Evolutionary conservation across 2,888 invertebrate species (phyloP).

Genomic region (Cetonia aurata): DNA sequence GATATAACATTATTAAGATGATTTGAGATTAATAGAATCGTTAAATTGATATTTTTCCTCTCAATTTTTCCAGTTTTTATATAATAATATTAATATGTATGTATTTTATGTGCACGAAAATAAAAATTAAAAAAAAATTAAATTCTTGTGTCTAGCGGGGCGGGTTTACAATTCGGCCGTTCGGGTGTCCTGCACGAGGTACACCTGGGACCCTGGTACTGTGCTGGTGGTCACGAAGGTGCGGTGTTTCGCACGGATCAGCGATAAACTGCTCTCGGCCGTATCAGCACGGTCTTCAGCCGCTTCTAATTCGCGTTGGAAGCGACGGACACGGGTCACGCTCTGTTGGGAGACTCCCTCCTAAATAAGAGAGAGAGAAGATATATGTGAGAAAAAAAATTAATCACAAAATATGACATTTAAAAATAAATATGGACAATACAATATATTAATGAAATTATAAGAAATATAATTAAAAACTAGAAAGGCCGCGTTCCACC

Average conservation of each 20-base stretch:
- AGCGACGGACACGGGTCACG: constrained; percentile 95
- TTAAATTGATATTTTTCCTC: constrained; percentile 7
- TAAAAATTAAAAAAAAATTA: constrained; percentile 57
- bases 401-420: background rate
- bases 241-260: constrained; percentile 98
- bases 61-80: too few relatives aligned
- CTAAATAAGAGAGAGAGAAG: constrained; percentile 64
- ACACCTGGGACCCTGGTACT: constrained; percentile 92
- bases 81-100: constrained; percentile 50
- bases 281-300: constrained; percentile 97
- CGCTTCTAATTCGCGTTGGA: constrained; percentile 98
- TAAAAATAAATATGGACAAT: background rate
- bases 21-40: constrained; percentile 21
- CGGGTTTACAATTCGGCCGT: constrained; percentile 61
- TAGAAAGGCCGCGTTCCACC: too few relatives aligned
- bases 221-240: constrained; percentile 96
- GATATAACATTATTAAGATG: constrained; percentile 11
- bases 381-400: background rate
- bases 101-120: constrained; percentile 59
- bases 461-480: too few relatives aligned
- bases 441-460: too few relatives aligned
- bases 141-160: constrained; percentile 51
- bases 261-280: constrained; percentile 93
- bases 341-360: constrained; percentile 93
- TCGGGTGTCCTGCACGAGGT: constrained; percentile 89